Evolutionary conservation across 2,888 invertebrate genomes (phyloP), one percentile per base, ranked within the genome.

Genomic region (Lutraria lutraria): DNA sequence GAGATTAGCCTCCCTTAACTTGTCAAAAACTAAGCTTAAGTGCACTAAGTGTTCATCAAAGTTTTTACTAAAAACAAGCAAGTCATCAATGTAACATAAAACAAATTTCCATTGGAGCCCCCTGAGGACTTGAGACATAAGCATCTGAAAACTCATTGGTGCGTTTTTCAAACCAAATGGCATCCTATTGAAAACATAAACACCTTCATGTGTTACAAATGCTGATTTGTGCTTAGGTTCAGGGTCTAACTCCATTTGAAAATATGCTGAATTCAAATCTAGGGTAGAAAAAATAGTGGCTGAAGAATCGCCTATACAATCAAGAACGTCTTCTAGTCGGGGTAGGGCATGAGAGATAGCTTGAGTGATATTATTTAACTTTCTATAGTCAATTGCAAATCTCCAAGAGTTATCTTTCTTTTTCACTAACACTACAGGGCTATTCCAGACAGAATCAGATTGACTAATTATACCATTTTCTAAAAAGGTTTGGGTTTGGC

Each of bases 21-120:
- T 88, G 21, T 19, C 8, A 54, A 90, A 85, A 16, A 90, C 90
- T 63, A 88, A 84, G 16, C 76, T 56, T 56, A 93, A 85, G 85
- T 89, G 91, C n/a, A 81, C 21, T 29, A 92, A 72, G 54, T 93
- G 93, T 56, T 92, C 88, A 21, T 91, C 80, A 89, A 93, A 92
- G 19, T 89, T 89, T 60, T 76, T 86, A 31, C 88, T 91, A 52
- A 89, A 93, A 19, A 92, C 90, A 12, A 92, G 34, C n/a, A 93
- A 87, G 82, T 93, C 92, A 87, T 93, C 93, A n/a, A 93, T 89
- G 82, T 93, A 92, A n/a, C 91, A 92, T n/a, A 92, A 68, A 8
- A 93, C 86, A 84, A 84, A 85, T 89, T 93, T 93, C 92, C 93
- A 93, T 31, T 90, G 91, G 13, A 93, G 76, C 43, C 92, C 92